A percentile compares a stretch with the other conserved stretches of the same genome.
These are phyloP conservation scores for Harpagifer antarcticus DNA, from an alignment of 2,797 vertebrate species.

Conservation along the genomic window DNA sequence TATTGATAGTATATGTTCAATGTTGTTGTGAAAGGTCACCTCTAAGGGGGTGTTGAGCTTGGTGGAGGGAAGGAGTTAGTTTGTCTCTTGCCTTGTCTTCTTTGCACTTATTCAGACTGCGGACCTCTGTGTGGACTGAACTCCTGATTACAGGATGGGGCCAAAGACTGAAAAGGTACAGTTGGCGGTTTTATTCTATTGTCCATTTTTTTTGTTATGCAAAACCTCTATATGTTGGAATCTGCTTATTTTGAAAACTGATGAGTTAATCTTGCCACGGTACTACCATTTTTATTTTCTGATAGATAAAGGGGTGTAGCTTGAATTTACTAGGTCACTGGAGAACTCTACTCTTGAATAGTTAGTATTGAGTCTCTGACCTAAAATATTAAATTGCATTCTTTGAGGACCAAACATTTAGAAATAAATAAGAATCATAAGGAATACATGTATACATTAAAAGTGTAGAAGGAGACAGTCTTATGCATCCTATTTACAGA, in stretches of 20 bases:
- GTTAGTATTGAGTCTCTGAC: too few relatives aligned
- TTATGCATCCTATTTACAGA: too few relatives aligned
- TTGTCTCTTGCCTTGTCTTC: constrained; percentile 46
- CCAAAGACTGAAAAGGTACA: constrained; percentile 50
- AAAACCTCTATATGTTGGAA: background rate
- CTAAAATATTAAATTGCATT: too few relatives aligned
- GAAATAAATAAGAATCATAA: too few relatives aligned
- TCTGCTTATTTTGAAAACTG: background rate
- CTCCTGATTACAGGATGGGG: constrained; percentile 15
- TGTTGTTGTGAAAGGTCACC: constrained; percentile 58
- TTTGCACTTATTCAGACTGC: constrained; percentile 47
- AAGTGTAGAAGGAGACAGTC: too few relatives aligned
- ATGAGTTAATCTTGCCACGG: background rate
- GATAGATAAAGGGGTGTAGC: background rate
- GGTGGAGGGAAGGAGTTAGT: constrained; percentile 28
- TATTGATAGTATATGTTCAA: constrained; percentile 65
- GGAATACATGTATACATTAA: too few relatives aligned
- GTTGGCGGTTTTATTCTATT: constrained; percentile 6
- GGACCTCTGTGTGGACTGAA: constrained; percentile 30
- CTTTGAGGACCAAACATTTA: too few relatives aligned
- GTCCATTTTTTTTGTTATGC: background rate
- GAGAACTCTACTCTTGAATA: background rate
- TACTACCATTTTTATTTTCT: background rate
- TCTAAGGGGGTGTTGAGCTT: constrained; percentile 59
- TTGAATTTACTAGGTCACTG: constrained; percentile 1